phyloP scores from a whole-genome alignment of 2,888 invertebrate species.

The Drosophila vallismaia region DNA sequence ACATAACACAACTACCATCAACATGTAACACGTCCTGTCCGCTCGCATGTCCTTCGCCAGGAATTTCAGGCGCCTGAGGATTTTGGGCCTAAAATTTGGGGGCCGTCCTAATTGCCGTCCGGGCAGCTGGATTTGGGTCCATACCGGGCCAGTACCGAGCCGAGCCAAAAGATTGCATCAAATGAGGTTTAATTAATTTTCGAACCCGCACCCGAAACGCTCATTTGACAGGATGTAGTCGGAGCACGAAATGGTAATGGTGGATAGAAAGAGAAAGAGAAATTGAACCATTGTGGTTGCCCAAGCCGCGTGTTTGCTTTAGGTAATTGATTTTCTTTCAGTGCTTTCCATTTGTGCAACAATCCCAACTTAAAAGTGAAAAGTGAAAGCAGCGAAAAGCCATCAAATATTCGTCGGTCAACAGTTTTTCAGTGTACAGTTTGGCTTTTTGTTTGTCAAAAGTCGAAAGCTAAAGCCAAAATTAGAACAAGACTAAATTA shows the following conservation, averaged over 20 bases:
- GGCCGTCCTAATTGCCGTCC: slow-evolving; percentile 63
- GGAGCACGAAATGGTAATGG: not conserved
- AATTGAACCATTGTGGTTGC: slow-evolving; percentile 50
- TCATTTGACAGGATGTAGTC: slow-evolving; percentile 54
- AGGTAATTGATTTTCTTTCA: slow-evolving; percentile 78
- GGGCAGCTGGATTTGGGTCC: slow-evolving; percentile 28
- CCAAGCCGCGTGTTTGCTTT: slow-evolving; percentile 62
- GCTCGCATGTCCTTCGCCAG: slow-evolving; percentile 13
- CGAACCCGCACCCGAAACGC: slow-evolving; percentile 36
- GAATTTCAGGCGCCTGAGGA: slow-evolving; percentile 36
- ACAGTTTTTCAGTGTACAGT: slow-evolving; percentile 20
- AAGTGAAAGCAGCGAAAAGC: slow-evolving; percentile 43
- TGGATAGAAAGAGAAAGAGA: not conserved
- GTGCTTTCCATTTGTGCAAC: slow-evolving; percentile 72
- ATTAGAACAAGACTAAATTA: slow-evolving; percentile 38
- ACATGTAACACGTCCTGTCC: not conserved
- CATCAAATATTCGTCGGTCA: slow-evolving; percentile 13
- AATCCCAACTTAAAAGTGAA: slow-evolving; percentile 49
- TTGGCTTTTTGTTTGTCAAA: slow-evolving; percentile 24
- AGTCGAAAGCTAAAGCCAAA: slow-evolving; percentile 37
- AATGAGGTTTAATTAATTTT: slow-evolving; percentile 74
- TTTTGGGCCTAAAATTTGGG: slow-evolving; percentile 32
- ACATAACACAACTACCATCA: slow-evolving; percentile 21
- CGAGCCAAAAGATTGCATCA: slow-evolving; percentile 56
- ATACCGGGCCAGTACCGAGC: slow-evolving; percentile 16